Percentiles rank a stretch among this genome's conserved stretches.
phyloP scores from a whole-genome alignment of 2,113 vertebrate species.

The Lanius ludovicianus region DNA sequence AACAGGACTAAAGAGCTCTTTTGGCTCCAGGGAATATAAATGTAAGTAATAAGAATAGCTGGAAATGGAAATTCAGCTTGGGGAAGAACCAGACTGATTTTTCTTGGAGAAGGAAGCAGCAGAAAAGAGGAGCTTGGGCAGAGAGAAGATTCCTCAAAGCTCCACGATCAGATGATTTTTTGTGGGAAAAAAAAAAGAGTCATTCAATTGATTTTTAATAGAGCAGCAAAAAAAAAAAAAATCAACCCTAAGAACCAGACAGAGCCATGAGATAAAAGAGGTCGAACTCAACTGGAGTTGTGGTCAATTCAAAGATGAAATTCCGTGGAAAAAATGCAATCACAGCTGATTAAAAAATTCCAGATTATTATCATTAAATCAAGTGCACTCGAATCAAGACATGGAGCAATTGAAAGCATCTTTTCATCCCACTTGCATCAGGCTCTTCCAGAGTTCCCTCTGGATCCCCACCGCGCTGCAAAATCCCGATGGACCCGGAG shows the following conservation, averaged over 20 bases:
- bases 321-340: neutral
- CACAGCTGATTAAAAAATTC: neutral
- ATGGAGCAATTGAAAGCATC: neutral
- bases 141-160: neutral
- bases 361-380: neutral
- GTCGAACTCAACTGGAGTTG: fast-evolving
- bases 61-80: neutral
- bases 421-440: neutral
- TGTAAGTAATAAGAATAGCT: neutral
- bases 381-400: neutral
- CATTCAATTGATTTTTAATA: neutral
- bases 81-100: neutral
- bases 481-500: fast-evolving
- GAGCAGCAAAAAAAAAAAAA: neutral
- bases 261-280: neutral
- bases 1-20: neutral
- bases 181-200: neutral
- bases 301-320: neutral
- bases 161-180: neutral
- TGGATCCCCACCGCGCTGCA: fast-evolving
- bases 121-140: neutral
- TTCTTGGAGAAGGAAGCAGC: neutral
- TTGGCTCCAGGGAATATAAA: neutral
- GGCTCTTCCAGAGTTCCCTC: fast-evolving
- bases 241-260: too few relatives aligned